Evolutionary conservation across 2,888 invertebrate genomes (phyloP).

Genomic region (Rhaphigaster nebulosa): DNA sequence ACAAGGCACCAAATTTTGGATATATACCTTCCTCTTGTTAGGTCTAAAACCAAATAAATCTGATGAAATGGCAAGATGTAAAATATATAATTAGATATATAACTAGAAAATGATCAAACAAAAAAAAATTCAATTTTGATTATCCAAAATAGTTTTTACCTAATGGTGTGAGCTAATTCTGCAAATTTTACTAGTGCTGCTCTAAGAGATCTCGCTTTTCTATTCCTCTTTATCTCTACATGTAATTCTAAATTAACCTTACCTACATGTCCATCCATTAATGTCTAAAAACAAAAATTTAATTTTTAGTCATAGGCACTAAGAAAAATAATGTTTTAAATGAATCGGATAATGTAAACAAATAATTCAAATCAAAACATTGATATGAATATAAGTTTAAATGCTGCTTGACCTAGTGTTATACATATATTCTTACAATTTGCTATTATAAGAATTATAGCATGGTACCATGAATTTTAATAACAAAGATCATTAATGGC

Average conservation of each 20-base stretch:
- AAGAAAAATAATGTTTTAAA: neutral
- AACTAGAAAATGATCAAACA: neutral
- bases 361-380: neutral
- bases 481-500: neutral
- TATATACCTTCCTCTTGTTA: conserved; percentile 83
- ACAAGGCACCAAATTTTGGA: conserved; percentile 81
- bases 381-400: neutral
- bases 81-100: neutral
- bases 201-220: conserved; percentile 77
- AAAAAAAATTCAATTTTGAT: neutral
- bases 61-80: neutral
- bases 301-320: neutral
- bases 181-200: conserved; percentile 85
- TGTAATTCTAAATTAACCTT: conserved; percentile 85
- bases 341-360: neutral
- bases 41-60: conserved; percentile 70
- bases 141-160: conserved; percentile 65
- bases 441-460: neutral
- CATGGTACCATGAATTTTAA: neutral
- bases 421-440: neutral
- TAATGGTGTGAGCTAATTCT: conserved; percentile 80
- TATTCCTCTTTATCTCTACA: conserved; percentile 86
- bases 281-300: conserved; percentile 69
- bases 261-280: conserved; percentile 78
- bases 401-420: neutral